Evolutionary conservation across 1,140 invertebrate species (phyloP).

Genomic region (Megalonaias nervosa): DNA sequence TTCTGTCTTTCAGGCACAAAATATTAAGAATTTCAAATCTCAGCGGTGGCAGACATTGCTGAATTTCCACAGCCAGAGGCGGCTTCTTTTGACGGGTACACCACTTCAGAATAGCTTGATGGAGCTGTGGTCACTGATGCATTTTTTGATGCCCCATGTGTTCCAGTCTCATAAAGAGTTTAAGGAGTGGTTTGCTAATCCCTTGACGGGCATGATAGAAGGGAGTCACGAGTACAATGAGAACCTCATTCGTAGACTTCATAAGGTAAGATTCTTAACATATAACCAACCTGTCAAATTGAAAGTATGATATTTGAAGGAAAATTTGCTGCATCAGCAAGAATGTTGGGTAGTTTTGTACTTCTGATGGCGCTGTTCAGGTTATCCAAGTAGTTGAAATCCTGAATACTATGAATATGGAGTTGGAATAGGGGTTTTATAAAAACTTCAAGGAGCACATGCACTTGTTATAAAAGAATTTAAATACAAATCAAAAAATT

Average conservation of each 20-base stretch:
- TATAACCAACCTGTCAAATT: no score
- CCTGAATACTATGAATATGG: no score
- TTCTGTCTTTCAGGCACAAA: conserved; percentile 83
- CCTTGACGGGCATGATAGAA: conserved; percentile 98
- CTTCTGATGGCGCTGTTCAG: no score
- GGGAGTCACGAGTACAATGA: conserved; percentile 97
- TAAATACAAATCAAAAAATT: no score
- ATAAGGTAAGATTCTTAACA: conserved; percentile 82
- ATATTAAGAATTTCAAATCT: conserved; percentile 99
- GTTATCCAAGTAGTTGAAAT: no score
- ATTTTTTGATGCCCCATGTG: conserved; percentile 99
- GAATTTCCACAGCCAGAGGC: conserved; percentile 96
- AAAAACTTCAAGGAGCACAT: no score
- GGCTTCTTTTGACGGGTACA: conserved; percentile 96
- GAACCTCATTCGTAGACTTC: conserved; percentile 92
- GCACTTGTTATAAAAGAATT: no score
- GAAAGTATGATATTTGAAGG: no score
- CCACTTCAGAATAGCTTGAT: conserved; percentile 99
- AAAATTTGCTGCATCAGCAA: no score
- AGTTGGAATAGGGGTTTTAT: no score
- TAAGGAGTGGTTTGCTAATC: conserved; percentile 99
- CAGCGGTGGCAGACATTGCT: conserved; percentile 98
- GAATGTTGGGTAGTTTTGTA: no score
- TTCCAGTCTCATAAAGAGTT: conserved; percentile 98
- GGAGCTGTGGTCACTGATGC: conserved; percentile 99